Percentiles rank a stretch among this genome's conserved stretches.
phyloP scores from a whole-genome alignment of 2,888 invertebrate genomes.

The Vanessa cardui region DNA sequence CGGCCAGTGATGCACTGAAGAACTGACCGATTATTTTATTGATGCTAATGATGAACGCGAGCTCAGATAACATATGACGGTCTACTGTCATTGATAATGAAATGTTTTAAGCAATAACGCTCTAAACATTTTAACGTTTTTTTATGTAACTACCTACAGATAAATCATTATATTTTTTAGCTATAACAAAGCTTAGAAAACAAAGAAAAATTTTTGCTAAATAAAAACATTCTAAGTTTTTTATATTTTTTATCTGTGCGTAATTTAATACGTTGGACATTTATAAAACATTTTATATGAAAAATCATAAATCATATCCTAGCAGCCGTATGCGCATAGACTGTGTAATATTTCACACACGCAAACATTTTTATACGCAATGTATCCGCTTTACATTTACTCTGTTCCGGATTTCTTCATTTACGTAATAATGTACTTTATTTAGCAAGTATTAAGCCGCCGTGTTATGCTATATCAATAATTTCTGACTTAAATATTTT shows the following conservation, averaged over 20 bases:
- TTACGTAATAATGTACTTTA: slow-evolving; percentile 32
- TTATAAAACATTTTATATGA: background rate
- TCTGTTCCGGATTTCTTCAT: slow-evolving; percentile 37
- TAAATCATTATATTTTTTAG: no score
- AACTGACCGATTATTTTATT: slow-evolving; percentile 69
- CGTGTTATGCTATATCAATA: background rate
- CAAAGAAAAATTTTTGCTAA: no score
- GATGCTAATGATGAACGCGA: slow-evolving; percentile 69
- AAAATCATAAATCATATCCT: slow-evolving; percentile 8
- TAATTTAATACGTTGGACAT: background rate
- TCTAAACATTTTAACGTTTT: slow-evolving; percentile 25
- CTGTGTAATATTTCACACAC: slow-evolving; percentile 12
- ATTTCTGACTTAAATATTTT: no score
- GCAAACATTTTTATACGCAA: slow-evolving; percentile 28
- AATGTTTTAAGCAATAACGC: slow-evolving; percentile 44
- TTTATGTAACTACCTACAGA: background rate
- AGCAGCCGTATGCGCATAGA: background rate
- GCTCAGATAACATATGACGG: slow-evolving; percentile 71
- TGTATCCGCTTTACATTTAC: slow-evolving; percentile 33
- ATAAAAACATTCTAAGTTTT: no score
- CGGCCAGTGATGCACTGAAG: slow-evolving; percentile 63
- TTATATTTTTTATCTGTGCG: background rate
- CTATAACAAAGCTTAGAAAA: no score
- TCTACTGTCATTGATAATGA: slow-evolving; percentile 73
- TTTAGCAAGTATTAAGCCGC: background rate